phyloP scores from a whole-genome alignment of 1,140 invertebrate genomes.

The Bilobella aurantiaca region DNA sequence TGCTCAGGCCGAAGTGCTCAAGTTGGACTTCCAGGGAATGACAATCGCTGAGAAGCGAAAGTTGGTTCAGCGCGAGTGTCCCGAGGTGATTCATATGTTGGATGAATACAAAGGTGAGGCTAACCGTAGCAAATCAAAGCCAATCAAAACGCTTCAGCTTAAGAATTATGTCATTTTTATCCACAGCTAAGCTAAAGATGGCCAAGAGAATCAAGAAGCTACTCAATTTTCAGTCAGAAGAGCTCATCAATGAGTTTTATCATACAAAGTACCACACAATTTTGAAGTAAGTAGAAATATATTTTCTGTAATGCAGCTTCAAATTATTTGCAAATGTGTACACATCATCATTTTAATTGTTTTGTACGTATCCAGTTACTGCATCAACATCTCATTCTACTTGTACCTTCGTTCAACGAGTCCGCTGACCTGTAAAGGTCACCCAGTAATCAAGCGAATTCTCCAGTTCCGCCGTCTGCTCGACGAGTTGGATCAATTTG shows the following conservation, averaged over 20 bases:
- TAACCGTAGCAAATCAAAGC: background rate
- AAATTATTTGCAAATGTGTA: background rate
- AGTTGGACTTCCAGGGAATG: slow-evolving; percentile 63
- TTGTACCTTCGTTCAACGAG: slow-evolving; percentile 59
- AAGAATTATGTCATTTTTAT: slow-evolving; percentile 12
- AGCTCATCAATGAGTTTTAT: slow-evolving; percentile 55
- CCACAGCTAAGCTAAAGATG: slow-evolving; percentile 49
- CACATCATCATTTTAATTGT: slow-evolving; percentile 4
- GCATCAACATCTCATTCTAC: slow-evolving; percentile 75
- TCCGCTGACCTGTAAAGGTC: slow-evolving; percentile 46
- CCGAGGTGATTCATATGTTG: slow-evolving; percentile 64
- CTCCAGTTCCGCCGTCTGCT: slow-evolving; percentile 67
- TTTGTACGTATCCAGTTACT: slow-evolving; percentile 52
- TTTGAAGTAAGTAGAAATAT: slow-evolving; percentile 48
- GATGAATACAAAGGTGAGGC: slow-evolving; percentile 62
- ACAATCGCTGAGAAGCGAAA: slow-evolving; percentile 61
- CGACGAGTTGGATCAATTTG: slow-evolving; percentile 56
- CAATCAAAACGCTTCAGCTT: background rate
- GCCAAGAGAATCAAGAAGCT: slow-evolving; percentile 53
- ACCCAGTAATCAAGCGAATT: slow-evolving; percentile 74
- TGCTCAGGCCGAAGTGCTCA: slow-evolving; percentile 52
- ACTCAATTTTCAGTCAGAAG: slow-evolving; percentile 48
- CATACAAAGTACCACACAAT: slow-evolving; percentile 58
- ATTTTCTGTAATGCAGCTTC: too few relatives aligned
- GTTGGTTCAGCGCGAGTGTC: slow-evolving; percentile 68